Conservation (phyloP, 2,113 vertebrate species). For the Hippoglossus stenolepis region DNA sequence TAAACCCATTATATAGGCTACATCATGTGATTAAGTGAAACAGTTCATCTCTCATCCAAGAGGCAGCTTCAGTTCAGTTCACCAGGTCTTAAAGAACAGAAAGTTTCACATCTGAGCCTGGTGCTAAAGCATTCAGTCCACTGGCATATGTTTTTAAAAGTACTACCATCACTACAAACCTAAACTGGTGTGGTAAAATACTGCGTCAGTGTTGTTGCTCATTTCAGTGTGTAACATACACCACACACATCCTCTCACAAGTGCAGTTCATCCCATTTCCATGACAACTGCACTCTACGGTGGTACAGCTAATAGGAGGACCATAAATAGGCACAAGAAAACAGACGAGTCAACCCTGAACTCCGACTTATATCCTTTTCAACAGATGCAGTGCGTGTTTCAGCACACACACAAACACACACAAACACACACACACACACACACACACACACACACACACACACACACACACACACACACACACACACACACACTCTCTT, state of each 20-base stretch:
- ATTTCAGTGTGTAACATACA: background rate
- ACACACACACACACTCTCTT: background rate
- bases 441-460: background rate
- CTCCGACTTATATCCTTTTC: background rate
- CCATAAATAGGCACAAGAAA: constrained; percentile 33
- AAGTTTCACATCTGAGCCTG: no score
- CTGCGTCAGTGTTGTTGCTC: background rate
- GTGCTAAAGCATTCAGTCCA: no score
- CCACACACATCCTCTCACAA: background rate
- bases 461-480: background rate
- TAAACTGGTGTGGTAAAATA: constrained; percentile 5
- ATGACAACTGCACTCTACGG: constrained; percentile 45
- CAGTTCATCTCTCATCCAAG: no score
- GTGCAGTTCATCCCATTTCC: constrained; percentile 18
- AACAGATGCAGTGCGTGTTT: constrained; percentile 15
- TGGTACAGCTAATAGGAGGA: constrained; percentile 3
- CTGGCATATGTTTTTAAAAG: no score
- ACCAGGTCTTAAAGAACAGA: no score
- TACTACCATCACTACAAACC: background rate
- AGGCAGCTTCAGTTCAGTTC: no score
- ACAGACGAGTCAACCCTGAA: constrained; percentile 15
- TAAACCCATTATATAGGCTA: no score
- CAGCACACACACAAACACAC: background rate
- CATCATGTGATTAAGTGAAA: no score
- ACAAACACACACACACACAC: background rate